phyloP scores from a whole-genome alignment of 2,113 vertebrate genomes.

The Microtus ochrogaster region DNA sequence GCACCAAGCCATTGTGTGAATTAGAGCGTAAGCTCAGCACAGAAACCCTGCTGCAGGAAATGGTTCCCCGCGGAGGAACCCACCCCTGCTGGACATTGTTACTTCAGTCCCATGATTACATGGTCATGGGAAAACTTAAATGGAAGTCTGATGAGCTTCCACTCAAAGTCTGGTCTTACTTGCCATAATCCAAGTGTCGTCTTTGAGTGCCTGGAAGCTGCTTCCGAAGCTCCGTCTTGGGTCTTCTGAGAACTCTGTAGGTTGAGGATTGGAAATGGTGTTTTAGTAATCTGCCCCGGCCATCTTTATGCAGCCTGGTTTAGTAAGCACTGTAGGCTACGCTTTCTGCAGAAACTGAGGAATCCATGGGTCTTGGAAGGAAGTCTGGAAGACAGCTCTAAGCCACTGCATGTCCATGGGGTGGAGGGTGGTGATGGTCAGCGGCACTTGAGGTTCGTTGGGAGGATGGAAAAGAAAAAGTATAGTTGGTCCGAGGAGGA shows the following conservation, averaged over 20 bases:
- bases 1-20: not conserved
- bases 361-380: not conserved
- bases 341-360: not conserved
- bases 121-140: not conserved
- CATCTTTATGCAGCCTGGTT: not conserved
- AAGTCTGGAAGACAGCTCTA: not conserved
- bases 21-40: no score
- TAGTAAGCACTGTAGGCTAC: not conserved
- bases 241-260: not conserved
- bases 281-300: not conserved
- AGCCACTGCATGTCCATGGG: not conserved
- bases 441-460: not conserved
- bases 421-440: rapidly evolving
- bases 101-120: not conserved
- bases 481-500: not conserved
- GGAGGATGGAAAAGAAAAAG: not conserved
- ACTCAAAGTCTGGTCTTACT: not conserved
- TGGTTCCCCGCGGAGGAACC: not conserved
- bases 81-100: not conserved
- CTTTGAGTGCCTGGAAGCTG: not conserved
- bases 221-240: not conserved
- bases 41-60: not conserved
- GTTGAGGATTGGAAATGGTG: not conserved
- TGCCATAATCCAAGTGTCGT: not conserved
- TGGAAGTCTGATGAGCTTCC: not conserved